These are phyloP conservation scores for Sitodiplosis mosellana DNA, from an alignment of 1,140 invertebrate genomes.

Conservation along the genomic window DNA sequence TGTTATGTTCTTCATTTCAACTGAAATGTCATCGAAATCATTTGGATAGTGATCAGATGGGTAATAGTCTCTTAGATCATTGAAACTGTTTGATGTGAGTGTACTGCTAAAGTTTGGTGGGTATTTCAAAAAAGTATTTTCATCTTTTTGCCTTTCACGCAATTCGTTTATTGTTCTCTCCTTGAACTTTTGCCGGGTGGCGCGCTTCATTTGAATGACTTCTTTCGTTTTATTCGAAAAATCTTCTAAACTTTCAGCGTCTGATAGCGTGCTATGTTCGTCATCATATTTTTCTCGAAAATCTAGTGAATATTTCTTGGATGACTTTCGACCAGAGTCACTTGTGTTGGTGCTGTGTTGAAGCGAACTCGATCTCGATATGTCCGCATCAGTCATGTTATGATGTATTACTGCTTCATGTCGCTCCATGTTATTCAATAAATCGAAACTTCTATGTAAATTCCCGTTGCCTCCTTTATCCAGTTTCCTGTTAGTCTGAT, in stretches of 20 bases:
- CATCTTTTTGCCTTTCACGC: not conserved
- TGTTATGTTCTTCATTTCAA: conserved; percentile 3
- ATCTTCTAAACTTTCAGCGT: conserved; percentile 16
- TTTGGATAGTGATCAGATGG: not conserved
- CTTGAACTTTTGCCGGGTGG: not conserved
- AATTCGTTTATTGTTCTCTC: not conserved
- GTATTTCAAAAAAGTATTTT: not conserved
- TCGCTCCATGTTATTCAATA: conserved; percentile 23
- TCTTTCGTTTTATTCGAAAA: conserved; percentile 18
- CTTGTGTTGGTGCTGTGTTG: not conserved
- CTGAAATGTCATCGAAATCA: not conserved
- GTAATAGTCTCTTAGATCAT: not conserved
- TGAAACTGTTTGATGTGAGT: not conserved
- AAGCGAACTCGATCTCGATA: not conserved
- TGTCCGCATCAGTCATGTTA: not conserved
- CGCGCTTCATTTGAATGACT: conserved; percentile 19
- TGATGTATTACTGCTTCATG: conserved; percentile 14
- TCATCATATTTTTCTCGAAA: not conserved
- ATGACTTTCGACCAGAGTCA: not conserved
- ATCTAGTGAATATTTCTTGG: not conserved
- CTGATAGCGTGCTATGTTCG: not conserved
- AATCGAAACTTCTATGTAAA: conserved; percentile 18
- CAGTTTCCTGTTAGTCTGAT: not conserved
- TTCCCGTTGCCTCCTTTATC: not conserved
- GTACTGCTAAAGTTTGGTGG: not conserved